These are phyloP conservation scores for Xanthia togata DNA, from an alignment of 2,888 invertebrate species.

Conservation along the genomic window DNA sequence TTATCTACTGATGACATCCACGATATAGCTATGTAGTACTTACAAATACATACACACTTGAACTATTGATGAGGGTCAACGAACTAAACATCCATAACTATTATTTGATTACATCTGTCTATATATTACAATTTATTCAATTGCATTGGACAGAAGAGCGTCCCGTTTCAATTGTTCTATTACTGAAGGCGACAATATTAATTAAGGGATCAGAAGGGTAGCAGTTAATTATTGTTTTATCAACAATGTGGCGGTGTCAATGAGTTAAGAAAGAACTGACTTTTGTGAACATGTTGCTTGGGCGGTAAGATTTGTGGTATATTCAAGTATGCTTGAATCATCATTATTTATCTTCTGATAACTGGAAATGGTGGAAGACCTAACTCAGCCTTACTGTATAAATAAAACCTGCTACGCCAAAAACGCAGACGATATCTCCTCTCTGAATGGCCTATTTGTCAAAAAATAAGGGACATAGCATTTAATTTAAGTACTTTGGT, in stretches of 20 bases:
- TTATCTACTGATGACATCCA: conserved; percentile 9
- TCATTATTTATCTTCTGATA: not conserved
- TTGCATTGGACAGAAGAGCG: conserved; percentile 69
- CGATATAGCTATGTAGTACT: not conserved
- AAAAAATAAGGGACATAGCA: not conserved
- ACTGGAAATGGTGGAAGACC: not conserved
- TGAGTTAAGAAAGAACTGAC: conserved; percentile 7
- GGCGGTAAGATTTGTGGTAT: not conserved
- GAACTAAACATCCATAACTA: conserved; percentile 60
- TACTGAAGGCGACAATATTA: conserved; percentile 57
- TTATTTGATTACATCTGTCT: conserved; percentile 72
- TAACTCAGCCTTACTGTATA: not conserved
- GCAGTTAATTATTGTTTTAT: conserved; percentile 47
- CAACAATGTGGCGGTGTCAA: conserved; percentile 17
- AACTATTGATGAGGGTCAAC: conserved; percentile 62
- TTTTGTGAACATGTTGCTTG: not conserved
- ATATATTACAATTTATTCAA: conserved; percentile 82
- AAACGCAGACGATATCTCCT: too few relatives aligned
- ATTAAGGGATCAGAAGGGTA: conserved; percentile 49
- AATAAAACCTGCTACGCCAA: too few relatives aligned
- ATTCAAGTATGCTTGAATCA: not conserved
- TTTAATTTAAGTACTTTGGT: not conserved
- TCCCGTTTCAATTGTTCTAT: conserved; percentile 75
- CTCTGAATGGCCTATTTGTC: not conserved
- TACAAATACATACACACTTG: conserved; percentile 24